Evolutionary conservation across 2,113 vertebrate species (phyloP).

Genomic region (Paralichthys olivaceus): DNA sequence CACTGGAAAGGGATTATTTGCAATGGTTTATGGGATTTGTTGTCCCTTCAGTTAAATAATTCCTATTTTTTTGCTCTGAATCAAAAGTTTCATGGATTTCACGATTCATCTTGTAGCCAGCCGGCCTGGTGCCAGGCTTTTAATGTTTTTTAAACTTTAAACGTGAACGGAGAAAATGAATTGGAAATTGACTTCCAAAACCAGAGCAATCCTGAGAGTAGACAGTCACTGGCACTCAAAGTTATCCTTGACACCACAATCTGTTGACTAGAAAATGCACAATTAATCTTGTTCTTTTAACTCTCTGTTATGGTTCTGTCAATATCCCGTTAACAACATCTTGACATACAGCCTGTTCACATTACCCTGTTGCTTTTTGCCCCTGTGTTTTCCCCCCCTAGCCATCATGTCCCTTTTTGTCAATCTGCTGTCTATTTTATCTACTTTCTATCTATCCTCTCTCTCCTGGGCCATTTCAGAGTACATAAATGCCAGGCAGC

Average conservation of each 20-base stretch:
- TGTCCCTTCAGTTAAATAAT: too few species aligned
- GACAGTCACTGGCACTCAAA: not conserved
- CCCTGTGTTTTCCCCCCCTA: not conserved
- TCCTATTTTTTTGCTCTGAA: too few species aligned
- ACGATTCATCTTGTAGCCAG: too few species aligned
- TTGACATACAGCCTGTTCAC: conserved; percentile 35
- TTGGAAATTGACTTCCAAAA: too few species aligned
- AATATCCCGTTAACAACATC: conserved; percentile 24
- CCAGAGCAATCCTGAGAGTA: too few species aligned
- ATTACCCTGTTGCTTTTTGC: conserved; percentile 13
- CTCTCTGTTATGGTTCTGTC: conserved; percentile 31
- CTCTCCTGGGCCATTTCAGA: conserved; percentile 13
- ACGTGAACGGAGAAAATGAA: too few species aligned
- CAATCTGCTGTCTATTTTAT: conserved; percentile 31
- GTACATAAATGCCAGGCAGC: conserved; percentile 39
- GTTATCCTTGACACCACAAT: not conserved
- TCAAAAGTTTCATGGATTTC: too few species aligned
- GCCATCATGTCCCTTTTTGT: conserved; percentile 32
- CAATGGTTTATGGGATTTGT: too few species aligned
- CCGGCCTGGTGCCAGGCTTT: too few species aligned
- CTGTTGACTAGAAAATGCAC: conserved; percentile 21
- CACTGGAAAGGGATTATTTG: too few species aligned
- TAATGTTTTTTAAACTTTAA: too few species aligned
- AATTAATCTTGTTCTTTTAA: not conserved
- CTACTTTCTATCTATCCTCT: conserved; percentile 30